phyloP scores from a whole-genome alignment of 2,888 invertebrate species.

The Drosophila vallismaia region DNA sequence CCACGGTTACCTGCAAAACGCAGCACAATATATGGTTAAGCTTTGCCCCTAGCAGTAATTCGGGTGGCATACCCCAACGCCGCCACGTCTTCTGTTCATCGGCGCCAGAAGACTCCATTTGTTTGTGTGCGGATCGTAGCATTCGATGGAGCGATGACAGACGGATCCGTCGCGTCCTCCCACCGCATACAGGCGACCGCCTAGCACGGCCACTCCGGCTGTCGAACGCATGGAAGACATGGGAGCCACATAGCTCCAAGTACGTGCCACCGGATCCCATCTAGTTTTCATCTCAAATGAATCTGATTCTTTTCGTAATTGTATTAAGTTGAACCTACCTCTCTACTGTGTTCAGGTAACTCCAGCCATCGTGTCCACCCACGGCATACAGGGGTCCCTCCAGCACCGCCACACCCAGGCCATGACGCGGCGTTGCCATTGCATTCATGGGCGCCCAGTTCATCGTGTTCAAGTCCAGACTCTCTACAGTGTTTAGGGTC shows the following conservation, averaged over 20 bases:
- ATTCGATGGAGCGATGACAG: slow-evolving; percentile 95
- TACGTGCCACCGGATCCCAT: slow-evolving; percentile 94
- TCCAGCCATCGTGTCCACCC: slow-evolving; percentile 95
- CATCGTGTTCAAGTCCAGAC: slow-evolving; percentile 92
- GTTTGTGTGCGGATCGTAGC: slow-evolving; percentile 90
- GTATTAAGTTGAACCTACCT: slow-evolving; percentile 81
- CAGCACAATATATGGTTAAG: too few species aligned
- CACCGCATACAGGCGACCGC: slow-evolving; percentile 93
- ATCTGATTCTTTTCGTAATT: not conserved
- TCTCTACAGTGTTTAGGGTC: slow-evolving; percentile 96
- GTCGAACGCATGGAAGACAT: slow-evolving; percentile 94
- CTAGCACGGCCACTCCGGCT: slow-evolving; percentile 94
- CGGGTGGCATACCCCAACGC: slow-evolving; percentile 89
- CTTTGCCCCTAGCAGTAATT: not conserved
- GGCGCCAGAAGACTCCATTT: slow-evolving; percentile 93
- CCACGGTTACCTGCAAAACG: slow-evolving; percentile 88
- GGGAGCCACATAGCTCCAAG: slow-evolving; percentile 95
- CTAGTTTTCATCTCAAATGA: slow-evolving; percentile 81
- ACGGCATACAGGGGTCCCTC: slow-evolving; percentile 94
- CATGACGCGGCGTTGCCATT: slow-evolving; percentile 95
- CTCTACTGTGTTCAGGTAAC: slow-evolving; percentile 96
- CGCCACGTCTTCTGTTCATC: slow-evolving; percentile 93
- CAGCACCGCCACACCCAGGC: slow-evolving; percentile 91
- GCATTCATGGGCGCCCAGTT: slow-evolving; percentile 92
- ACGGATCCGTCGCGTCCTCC: slow-evolving; percentile 96